Conservation (phyloP, 2,113 vertebrate species). For the Addax nasomaculatus region DNA sequence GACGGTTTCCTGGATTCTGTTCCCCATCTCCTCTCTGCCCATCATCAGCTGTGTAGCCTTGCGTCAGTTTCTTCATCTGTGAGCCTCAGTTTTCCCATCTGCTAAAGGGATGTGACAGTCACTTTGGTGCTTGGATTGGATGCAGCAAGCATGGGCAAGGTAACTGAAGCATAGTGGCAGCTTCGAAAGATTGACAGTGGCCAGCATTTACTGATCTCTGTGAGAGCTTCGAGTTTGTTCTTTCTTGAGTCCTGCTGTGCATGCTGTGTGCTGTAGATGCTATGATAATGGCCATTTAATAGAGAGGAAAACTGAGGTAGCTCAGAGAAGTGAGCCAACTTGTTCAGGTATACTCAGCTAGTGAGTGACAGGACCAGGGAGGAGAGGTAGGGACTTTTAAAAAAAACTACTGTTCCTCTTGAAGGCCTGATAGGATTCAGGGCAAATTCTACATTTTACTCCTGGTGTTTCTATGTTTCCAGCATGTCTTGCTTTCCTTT, state of each 20-base stretch:
- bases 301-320: neutral
- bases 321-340: neutral
- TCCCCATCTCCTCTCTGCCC: neutral
- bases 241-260: neutral
- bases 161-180: neutral
- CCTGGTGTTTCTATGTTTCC: neutral
- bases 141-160: neutral
- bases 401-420: neutral
- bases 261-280: neutral
- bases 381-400: neutral
- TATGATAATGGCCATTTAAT: neutral
- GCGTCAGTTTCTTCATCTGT: neutral
- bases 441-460: neutral
- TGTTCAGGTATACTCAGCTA: neutral
- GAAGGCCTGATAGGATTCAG: neutral
- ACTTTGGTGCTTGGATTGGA: neutral
- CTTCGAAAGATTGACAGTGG: neutral
- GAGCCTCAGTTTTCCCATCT: neutral
- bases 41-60: neutral
- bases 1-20: neutral
- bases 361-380: neutral
- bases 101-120: neutral
- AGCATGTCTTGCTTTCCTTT: neutral
- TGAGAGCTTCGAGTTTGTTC: neutral
- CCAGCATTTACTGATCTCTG: constrained; percentile 11